Conservation (phyloP, 2,797 vertebrate species). For the Notolepis coatsorum region DNA sequence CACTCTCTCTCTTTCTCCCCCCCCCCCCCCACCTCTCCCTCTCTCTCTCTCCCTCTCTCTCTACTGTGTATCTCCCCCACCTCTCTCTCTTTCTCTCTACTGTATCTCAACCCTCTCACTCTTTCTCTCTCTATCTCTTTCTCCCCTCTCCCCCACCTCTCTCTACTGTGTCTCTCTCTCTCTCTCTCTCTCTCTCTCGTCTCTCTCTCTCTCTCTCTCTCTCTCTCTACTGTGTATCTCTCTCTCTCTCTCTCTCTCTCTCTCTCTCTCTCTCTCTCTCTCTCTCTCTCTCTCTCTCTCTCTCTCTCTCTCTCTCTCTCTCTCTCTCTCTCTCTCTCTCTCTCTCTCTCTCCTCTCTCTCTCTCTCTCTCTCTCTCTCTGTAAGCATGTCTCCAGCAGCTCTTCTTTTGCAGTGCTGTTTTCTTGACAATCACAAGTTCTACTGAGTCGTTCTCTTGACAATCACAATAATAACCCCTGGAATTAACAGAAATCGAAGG, state of each 20-base stretch:
- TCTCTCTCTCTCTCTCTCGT: neutral
- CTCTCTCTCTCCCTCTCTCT: constrained; percentile 1
- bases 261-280: neutral
- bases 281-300: neutral
- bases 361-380: too few species aligned
- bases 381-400: constrained; percentile 39
- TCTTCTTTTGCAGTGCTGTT: constrained; percentile 47
- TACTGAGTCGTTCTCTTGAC: too few species aligned
- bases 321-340: neutral
- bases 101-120: neutral
- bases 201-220: constrained; percentile 2
- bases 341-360: neutral
- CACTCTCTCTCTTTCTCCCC: neutral
- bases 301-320: neutral
- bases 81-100: neutral
- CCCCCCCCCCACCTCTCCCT: neutral
- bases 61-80: neutral
- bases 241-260: neutral
- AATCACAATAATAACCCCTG: too few species aligned
- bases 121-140: neutral
- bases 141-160: neutral
- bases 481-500: too few species aligned
- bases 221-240: too few species aligned
- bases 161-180: neutral
- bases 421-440: constrained; percentile 52